phyloP scores from a whole-genome alignment of 1,140 invertebrate genomes.

The Scaptomyza pallida region DNA sequence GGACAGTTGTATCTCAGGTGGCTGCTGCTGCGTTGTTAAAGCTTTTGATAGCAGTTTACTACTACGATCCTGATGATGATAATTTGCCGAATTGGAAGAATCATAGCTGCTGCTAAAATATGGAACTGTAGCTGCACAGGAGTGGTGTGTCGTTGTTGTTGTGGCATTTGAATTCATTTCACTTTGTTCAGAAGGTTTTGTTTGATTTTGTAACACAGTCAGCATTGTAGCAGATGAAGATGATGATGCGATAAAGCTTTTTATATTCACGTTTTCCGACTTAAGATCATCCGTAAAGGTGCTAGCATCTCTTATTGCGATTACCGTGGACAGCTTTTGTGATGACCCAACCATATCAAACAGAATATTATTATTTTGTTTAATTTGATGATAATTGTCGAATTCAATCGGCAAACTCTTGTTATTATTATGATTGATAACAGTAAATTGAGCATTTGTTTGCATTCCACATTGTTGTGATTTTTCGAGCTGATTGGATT shows the following conservation, averaged over 20 bases:
- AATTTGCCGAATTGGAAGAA: not conserved
- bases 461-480: too few species aligned
- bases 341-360: constrained; percentile 61
- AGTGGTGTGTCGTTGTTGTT: too few species aligned
- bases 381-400: not conserved
- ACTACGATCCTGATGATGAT: constrained; percentile 26
- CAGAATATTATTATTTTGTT: constrained; percentile 21
- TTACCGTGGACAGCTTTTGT: constrained; percentile 10
- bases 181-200: too few species aligned
- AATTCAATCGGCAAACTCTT: not conserved
- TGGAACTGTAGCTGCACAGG: constrained; percentile 19
- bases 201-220: too few species aligned
- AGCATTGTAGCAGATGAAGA: too few species aligned
- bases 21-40: not conserved
- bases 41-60: constrained; percentile 22
- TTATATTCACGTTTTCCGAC: too few species aligned
- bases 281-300: too few species aligned
- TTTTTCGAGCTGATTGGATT: too few species aligned
- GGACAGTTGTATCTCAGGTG: constrained; percentile 4
- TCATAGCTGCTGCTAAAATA: constrained; percentile 19
- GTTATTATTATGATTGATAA: constrained; percentile 6
- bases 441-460: too few species aligned
- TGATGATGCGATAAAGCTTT: too few species aligned
- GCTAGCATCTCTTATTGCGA: too few species aligned
- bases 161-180: constrained; percentile 40